Conservation (phyloP, 2,888 invertebrate genomes). For the Heteromurus nitidus region DNA sequence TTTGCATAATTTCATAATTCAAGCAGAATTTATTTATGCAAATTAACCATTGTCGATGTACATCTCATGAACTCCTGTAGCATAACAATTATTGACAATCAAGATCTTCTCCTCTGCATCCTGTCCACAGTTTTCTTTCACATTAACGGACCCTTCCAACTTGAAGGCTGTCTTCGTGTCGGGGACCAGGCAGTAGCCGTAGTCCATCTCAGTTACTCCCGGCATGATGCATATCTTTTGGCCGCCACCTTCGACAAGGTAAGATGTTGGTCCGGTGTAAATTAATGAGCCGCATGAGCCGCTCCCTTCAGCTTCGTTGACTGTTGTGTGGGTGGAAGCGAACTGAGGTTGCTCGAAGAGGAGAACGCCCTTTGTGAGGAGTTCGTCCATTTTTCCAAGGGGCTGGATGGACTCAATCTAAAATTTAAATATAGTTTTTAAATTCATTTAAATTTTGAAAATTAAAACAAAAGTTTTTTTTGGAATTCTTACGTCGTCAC, state of each 20-base stretch:
- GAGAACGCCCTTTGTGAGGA: slow-evolving; percentile 27
- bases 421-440: no score
- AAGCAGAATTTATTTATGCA: no score
- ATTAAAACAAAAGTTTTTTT: neutral
- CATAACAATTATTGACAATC: slow-evolving; percentile 34
- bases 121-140: slow-evolving; percentile 38
- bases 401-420: slow-evolving; percentile 49
- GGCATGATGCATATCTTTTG: slow-evolving; percentile 29
- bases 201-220: neutral
- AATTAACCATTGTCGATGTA: slow-evolving; percentile 32
- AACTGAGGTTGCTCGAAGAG: slow-evolving; percentile 35
- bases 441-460: no score
- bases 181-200: slow-evolving; percentile 35
- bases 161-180: slow-evolving; percentile 21
- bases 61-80: slow-evolving; percentile 34
- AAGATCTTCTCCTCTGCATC: neutral
- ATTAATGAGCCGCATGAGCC: slow-evolving; percentile 35
- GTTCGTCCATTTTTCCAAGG: slow-evolving; percentile 41
- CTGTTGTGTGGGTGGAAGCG: neutral
- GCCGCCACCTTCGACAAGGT: slow-evolving; percentile 3
- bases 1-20: no score
- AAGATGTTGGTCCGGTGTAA: slow-evolving; percentile 34
- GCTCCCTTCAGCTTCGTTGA: slow-evolving; percentile 17
- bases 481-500: slow-evolving; percentile 34
- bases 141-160: slow-evolving; percentile 26